Evolutionary conservation across 1,140 invertebrate species (phyloP), one percentile per base, ranked within the genome.

Genomic region (Apis florea): DNA sequence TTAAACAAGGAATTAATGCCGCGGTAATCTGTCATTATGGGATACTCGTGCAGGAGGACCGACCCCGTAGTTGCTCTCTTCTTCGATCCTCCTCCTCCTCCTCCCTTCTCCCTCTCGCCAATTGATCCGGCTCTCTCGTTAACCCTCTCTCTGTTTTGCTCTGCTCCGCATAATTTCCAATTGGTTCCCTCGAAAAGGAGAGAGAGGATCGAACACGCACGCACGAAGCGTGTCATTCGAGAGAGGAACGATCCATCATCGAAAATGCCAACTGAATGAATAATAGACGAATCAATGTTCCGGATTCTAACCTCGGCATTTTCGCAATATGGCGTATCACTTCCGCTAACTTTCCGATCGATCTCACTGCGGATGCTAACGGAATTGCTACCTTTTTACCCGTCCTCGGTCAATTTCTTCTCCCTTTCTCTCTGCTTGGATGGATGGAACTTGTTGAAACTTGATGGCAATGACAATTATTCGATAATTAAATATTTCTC

Each of bases 1-100:
- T 90, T 91, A 89, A 89, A 89, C 89, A 91, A 89, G 88, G 88
- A 90, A 91, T 90, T 91, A 89, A 90, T 90, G 89, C 89, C 86
- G 61, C 78, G 83, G 86, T 84, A 88, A 90, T 91, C 90, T 88
- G 88, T 91, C 90, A 90, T 89, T 89, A 89, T 82, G 85, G 31
- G 85, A 85, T 84, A 84, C 87, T 89, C 77, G 83, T 85, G 75
- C 83, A 75, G 72, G 63, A 80, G 79, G 82, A 83, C 54, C 79
- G 77, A 83, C 54, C 79, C 56, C 75, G 76, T 76, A 66, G 80
- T 82, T 84, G 85, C 79, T 82, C 79, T 69, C 63, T 56, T 66
- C 53, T 70, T 56, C 68, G 21, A 24, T 54, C 51, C 76, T 47
- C 21, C 10, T 51, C 10, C 21, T 21, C 19, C 17, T 71, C n/a